Evolutionary conservation across 2,113 vertebrate species (phyloP), one percentile per base, ranked within the genome.

Genomic region (Tragelaphus scriptus): DNA sequence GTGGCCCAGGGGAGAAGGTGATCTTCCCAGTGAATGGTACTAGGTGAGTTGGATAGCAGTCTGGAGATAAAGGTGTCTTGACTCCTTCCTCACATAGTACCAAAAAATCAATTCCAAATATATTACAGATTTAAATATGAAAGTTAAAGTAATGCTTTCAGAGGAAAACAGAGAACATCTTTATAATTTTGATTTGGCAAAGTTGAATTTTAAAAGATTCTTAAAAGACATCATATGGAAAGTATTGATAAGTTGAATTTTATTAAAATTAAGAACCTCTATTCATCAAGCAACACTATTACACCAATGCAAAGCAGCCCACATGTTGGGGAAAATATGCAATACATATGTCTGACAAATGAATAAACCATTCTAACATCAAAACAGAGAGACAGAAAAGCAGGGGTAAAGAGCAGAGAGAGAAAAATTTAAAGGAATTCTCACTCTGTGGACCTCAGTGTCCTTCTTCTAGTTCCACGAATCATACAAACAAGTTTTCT

Each of bases 1-100:
- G 2, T 0, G 11, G 28, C 2, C 6, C 1, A 2, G 53, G 28
- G 12, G 2, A 36, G 21, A 28, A 30, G 36, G 11, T 0, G 30
- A 32, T 40, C 32, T 23, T 59, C 32, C 49, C 28, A 49, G 26
- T 7, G 21, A 53, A 55, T 16, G 21, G 3, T 19, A 19, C 32
- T 23, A 1, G 23, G 14, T 36, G 28, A 19, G 7, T 12, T 88
- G 40, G 28, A 9, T 28, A 30, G 9, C 56, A 87, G 17, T 28
- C 32, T 44, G 49, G 26, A 49, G 11, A 15, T 32, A 26, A 36
- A 65, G 36, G 8, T 36, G 19, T 61, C 17, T 26, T 23, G 12
- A n/a, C 21, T 71, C 16, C n/a, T 84, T 32, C 7, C 2, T 89
- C 47, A 68, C 17, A 71, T 2, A 17, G 0, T 47, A 53, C 19